Evolutionary conservation across 2,888 invertebrate genomes (phyloP), one percentile per base, ranked within the genome.

Genomic region (Scaptomyza cyrtandrae): DNA sequence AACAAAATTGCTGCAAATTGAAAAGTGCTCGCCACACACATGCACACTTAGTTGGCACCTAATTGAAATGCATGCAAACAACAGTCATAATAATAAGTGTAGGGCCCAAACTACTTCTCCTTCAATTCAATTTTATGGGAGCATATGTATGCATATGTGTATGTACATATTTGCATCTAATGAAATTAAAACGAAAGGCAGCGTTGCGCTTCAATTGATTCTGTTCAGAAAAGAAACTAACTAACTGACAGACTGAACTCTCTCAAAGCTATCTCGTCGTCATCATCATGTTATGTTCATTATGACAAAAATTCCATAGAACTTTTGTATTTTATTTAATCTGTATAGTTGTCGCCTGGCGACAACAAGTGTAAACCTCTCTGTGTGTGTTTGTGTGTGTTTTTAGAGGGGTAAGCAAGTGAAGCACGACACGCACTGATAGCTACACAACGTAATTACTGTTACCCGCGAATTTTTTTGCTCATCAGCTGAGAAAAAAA

Each of bases 41-140:
- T 1, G 2, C 19, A 19, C 19, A 19, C 24, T 2, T 3, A 24
- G 59, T 82, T 76, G 56, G 49, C 67, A 63, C 29, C 75, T 75
- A 88, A 86, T 86, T 88, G 87, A 87, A 84, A 77, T 88, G 87
- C 88, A 84, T 86, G 88, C 76, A 69, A 78, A 70, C 70, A 67
- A 11, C 31, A 56, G 14, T 14, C 57, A 10, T 49, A 62, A 60
- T 60, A 45, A 53, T 29, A 41, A 50, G 9, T 45, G 14, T 19
- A 5, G 10, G 37, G 24, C 19, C 0, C 39, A 39, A 7, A 16
- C 39, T 24, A 24, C 44, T 45, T n/a, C 37, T 33, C 52, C 16
- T 11, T 37, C 19, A 44, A 19, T 19, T 56, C 27, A 24, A 3
- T 24, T 24, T n/a, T n/a, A 11, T 39, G 19, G 27, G n/a, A n/a